Evolutionary conservation across 2,888 invertebrate genomes (phyloP).

Genomic region (Xestia sexstrigata): DNA sequence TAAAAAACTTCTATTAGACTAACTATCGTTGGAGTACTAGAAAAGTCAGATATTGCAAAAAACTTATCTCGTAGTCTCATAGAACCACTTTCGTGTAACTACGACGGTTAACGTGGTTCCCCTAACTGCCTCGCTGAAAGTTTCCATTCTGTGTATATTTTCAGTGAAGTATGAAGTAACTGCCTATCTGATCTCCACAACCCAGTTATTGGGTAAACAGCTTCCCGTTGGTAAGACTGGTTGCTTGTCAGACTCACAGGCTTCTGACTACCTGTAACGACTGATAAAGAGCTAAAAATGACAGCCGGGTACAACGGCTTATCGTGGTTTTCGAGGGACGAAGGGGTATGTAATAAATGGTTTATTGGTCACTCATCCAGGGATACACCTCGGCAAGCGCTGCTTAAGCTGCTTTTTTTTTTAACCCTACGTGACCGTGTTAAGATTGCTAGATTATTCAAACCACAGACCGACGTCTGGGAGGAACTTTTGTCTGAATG

Average conservation of each 20-base stretch:
- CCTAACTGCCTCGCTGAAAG: too few relatives aligned
- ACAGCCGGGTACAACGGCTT: neutral
- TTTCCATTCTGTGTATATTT: neutral
- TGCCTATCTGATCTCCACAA: neutral
- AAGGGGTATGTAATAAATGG: neutral
- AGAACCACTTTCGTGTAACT: too few relatives aligned
- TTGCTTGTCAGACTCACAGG: neutral
- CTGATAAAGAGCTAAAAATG: neutral
- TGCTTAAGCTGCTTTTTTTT: too few relatives aligned
- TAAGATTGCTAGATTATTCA: too few relatives aligned
- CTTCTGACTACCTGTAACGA: neutral
- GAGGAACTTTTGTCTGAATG: too few relatives aligned
- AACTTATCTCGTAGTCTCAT: too few relatives aligned
- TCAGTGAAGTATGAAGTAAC: neutral
- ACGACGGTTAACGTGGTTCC: too few relatives aligned
- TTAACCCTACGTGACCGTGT: too few relatives aligned
- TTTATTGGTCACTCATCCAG: neutral
- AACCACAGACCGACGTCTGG: too few relatives aligned
- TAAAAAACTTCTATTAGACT: too few relatives aligned
- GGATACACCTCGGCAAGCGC: fast-evolving
- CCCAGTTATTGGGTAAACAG: neutral
- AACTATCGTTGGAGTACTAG: too few relatives aligned
- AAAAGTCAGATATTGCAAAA: too few relatives aligned
- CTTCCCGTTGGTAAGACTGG: neutral
- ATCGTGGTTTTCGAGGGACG: neutral